phyloP scores from a whole-genome alignment of 1,140 invertebrate species.

The Brachionus calyciflorus region DNA sequence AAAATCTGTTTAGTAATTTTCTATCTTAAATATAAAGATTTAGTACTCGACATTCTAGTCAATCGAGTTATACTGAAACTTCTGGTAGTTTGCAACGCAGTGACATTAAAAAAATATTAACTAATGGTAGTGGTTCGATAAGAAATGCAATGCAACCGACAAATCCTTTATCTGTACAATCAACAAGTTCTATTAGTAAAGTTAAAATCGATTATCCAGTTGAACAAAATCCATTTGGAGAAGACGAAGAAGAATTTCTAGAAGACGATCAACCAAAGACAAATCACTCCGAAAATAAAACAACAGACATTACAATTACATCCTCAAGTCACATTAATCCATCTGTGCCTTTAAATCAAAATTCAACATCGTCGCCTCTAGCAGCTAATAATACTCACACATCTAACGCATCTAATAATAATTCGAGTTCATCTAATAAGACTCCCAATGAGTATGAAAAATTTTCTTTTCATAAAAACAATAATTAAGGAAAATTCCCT shows the following conservation, averaged over 20 bases:
- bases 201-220: conserved; percentile 7
- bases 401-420: not conserved
- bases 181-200: not conserved
- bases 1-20: no score
- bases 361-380: not conserved
- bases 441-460: not conserved
- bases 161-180: no score
- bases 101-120: conserved; percentile 2
- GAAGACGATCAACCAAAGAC: not conserved
- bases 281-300: not conserved
- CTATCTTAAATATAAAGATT: no score
- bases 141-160: not conserved
- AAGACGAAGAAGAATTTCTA: not conserved
- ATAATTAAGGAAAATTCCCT: no score
- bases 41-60: not conserved
- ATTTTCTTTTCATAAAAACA: no score
- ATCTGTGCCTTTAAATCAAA: not conserved
- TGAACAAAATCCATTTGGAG: conserved; percentile 31
- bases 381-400: not conserved
- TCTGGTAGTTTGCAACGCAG: not conserved
- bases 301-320: not conserved
- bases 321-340: not conserved
- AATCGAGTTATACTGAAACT: not conserved
- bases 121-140: conserved; percentile 8
- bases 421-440: not conserved